Evolutionary conservation across 2,113 vertebrate species (phyloP).

Genomic region (Sterrhoptilus dennistouni): DNA sequence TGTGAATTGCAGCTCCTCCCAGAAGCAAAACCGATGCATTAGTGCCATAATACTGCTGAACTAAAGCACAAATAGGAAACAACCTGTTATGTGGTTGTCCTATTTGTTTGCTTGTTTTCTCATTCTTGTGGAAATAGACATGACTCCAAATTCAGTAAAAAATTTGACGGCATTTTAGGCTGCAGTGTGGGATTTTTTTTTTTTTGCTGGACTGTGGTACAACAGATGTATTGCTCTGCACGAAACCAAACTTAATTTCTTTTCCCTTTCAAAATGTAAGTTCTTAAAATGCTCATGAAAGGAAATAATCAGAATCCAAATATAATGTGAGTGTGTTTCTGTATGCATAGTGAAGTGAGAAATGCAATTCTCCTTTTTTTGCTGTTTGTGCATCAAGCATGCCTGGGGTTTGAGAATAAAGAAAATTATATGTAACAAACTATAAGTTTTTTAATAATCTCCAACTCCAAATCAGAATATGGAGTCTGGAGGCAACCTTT

Average conservation of each 20-base stretch:
- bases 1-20: neutral
- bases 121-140: neutral
- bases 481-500: neutral
- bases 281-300: neutral
- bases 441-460: neutral
- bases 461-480: neutral
- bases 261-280: neutral
- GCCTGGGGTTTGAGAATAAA: neutral
- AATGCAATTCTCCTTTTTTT: neutral
- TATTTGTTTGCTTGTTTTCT: neutral
- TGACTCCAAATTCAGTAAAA: neutral
- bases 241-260: neutral
- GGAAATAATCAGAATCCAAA: neutral
- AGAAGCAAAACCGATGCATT: neutral
- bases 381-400: neutral
- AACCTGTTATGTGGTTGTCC: accelerated
- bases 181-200: neutral
- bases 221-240: neutral
- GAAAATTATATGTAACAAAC: neutral
- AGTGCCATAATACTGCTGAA: neutral
- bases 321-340: neutral
- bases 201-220: neutral
- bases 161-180: neutral
- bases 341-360: neutral
- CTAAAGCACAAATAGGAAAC: neutral